Conservation (phyloP, 2,113 vertebrate species). For the Gopherus flavomarginatus region DNA sequence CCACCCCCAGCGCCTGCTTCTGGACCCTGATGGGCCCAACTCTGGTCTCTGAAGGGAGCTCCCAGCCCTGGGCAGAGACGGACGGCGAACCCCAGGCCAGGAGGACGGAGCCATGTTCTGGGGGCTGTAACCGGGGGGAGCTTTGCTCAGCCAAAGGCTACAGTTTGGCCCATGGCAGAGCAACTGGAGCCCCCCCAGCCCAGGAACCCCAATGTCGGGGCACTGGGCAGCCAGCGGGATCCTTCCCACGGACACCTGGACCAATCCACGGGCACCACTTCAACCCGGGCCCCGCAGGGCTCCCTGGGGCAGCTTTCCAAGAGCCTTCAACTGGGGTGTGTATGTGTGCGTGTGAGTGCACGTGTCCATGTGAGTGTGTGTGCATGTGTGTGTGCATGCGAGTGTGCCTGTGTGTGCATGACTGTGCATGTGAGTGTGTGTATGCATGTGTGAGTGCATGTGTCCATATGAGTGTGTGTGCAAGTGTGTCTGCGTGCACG, state of each 20-base stretch:
- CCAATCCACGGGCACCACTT: neutral
- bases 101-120: neutral
- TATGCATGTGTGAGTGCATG: too few species aligned
- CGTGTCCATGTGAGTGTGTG: too few species aligned
- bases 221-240: neutral
- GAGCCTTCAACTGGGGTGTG: neutral
- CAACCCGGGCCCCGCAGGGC: neutral
- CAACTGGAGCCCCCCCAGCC: neutral
- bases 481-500: accelerated
- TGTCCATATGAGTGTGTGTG: too few species aligned
- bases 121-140: neutral
- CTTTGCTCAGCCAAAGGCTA: neutral
- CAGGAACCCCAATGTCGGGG: neutral
- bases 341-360: neutral
- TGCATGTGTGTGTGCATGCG: too few species aligned
- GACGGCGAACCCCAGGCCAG: neutral
- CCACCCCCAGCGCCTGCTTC: neutral
- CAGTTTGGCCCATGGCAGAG: neutral
- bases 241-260: neutral
- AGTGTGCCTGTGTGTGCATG: too few species aligned
- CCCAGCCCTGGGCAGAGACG: neutral
- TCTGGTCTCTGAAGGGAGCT: neutral
- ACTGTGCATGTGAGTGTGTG: too few species aligned
- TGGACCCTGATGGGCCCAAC: neutral
- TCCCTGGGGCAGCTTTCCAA: neutral